Percentiles rank a stretch among this genome's conserved stretches.
phyloP scores from a whole-genome alignment of 2,797 vertebrate genomes.

The Neoniphon sammara region DNA sequence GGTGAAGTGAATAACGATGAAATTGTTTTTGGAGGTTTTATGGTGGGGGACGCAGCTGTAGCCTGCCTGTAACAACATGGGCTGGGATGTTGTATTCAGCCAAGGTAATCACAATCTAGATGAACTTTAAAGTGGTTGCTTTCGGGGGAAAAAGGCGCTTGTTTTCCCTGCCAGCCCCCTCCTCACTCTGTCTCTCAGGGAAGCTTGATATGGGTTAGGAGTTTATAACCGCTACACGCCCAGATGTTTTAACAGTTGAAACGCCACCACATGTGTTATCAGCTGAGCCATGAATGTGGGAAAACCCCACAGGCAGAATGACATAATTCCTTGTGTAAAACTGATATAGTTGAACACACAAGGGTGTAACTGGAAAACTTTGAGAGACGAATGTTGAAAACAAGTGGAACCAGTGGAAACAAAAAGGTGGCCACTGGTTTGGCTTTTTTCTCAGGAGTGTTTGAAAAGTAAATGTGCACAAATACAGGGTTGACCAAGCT shows the following conservation, averaged over 20 bases:
- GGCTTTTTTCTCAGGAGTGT: neutral
- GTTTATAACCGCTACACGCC: conserved; percentile 73
- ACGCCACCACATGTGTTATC: conserved; percentile 79
- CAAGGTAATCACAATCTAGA: conserved; percentile 70
- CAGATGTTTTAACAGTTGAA: conserved; percentile 74
- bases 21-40: conserved; percentile 52
- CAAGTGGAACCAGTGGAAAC: conserved; percentile 56
- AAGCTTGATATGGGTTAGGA: conserved; percentile 71
- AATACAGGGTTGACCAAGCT: neutral
- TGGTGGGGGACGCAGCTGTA: conserved; percentile 63
- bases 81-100: conserved; percentile 63
- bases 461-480: conserved; percentile 13
- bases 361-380: conserved; percentile 71
- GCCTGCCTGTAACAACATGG: conserved; percentile 66
- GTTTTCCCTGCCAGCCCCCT: conserved; percentile 65
- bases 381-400: conserved; percentile 67
- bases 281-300: conserved; percentile 79
- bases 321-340: conserved; percentile 74
- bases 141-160: conserved; percentile 44
- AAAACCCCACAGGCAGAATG: conserved; percentile 78
- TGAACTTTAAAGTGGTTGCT: conserved; percentile 68
- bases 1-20: conserved; percentile 48
- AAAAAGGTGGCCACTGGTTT: conserved; percentile 31
- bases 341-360: conserved; percentile 68
- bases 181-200: conserved; percentile 61